Conservation (phyloP, 2,888 invertebrate genomes). For the Anthophora plumipes region DNA sequence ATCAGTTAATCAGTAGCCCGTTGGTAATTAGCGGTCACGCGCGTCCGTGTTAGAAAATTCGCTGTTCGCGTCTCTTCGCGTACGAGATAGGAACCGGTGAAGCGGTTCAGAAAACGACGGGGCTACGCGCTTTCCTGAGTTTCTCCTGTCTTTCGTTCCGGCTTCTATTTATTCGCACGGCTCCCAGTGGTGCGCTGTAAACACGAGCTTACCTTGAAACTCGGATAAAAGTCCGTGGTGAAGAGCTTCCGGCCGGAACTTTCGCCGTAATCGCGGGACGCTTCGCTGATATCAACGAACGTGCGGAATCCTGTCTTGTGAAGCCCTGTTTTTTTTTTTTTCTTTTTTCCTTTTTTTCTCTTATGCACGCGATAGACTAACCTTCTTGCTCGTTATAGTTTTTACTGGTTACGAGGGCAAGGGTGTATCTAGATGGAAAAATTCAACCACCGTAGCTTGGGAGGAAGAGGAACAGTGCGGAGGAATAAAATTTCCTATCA, state of each 20-base stretch:
- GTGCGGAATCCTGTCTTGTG: neutral
- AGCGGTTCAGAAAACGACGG: conserved; percentile 15
- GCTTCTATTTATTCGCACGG: conserved; percentile 16
- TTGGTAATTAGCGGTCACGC: conserved; percentile 45
- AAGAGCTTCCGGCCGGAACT: conserved; percentile 12
- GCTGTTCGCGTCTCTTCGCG: conserved; percentile 21
- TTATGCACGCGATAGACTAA: neutral
- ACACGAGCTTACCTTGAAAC: conserved; percentile 31
- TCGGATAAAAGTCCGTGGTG: conserved; percentile 24
- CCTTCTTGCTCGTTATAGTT: conserved; percentile 6
- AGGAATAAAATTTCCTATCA: neutral
- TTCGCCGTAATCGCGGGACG: conserved; percentile 21
- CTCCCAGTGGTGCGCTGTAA: conserved; percentile 2
- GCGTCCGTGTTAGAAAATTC: conserved; percentile 47
- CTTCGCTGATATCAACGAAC: neutral
- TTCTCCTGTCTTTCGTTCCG: conserved; percentile 38
- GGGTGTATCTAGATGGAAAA: neutral
- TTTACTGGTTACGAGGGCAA: neutral
- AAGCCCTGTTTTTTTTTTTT: neutral
- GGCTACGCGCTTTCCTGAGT: conserved; percentile 70
- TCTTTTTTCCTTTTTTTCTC: neutral
- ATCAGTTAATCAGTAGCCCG: conserved; percentile 40
- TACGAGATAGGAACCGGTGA: conserved; percentile 35
- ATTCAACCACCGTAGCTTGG: neutral
- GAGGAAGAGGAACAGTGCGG: neutral